Percentiles rank a stretch among this genome's conserved stretches.
phyloP scores from a whole-genome alignment of 2,888 invertebrate genomes.

The Marasmarcha lunaedactyla region DNA sequence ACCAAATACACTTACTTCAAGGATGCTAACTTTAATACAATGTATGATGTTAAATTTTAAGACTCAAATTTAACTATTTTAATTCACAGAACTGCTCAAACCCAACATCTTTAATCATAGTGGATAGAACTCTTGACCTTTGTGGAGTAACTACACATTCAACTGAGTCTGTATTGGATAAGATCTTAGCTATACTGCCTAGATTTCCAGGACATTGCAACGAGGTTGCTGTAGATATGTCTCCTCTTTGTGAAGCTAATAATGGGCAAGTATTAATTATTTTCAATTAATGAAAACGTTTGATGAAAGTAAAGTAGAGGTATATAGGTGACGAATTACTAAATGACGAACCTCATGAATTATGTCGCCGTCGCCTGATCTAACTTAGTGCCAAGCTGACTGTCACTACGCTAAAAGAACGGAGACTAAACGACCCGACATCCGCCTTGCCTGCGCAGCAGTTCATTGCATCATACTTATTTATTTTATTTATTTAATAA shows the following conservation, averaged over 20 bases:
- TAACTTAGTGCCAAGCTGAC: too few relatives aligned
- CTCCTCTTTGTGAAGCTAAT: conserved; percentile 64
- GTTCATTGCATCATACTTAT: not conserved
- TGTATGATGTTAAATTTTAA: too few relatives aligned
- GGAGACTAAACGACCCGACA: too few relatives aligned
- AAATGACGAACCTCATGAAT: too few relatives aligned
- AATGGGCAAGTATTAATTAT: conserved; percentile 35
- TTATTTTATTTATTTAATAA: not conserved
- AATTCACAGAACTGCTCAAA: conserved; percentile 49
- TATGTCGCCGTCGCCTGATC: too few relatives aligned
- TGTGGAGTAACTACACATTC: conserved; percentile 72
- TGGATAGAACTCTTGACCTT: conserved; percentile 76
- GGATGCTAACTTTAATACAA: too few relatives aligned
- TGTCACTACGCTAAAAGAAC: too few relatives aligned
- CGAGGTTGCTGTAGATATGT: conserved; percentile 76
- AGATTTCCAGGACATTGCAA: conserved; percentile 72
- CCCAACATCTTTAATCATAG: conserved; percentile 64
- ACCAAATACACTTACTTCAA: too few relatives aligned
- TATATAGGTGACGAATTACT: too few relatives aligned
- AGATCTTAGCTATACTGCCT: conserved; percentile 70
- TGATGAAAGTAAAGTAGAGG: too few relatives aligned
- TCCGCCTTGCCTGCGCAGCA: too few relatives aligned
- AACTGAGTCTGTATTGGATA: conserved; percentile 73
- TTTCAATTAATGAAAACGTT: not conserved
- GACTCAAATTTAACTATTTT: too few relatives aligned